Percentiles rank a stretch among this genome's conserved stretches.
Evolutionary conservation across 2,888 invertebrate species (phyloP).

Genomic region (Drosophila nigricruria): DNA sequence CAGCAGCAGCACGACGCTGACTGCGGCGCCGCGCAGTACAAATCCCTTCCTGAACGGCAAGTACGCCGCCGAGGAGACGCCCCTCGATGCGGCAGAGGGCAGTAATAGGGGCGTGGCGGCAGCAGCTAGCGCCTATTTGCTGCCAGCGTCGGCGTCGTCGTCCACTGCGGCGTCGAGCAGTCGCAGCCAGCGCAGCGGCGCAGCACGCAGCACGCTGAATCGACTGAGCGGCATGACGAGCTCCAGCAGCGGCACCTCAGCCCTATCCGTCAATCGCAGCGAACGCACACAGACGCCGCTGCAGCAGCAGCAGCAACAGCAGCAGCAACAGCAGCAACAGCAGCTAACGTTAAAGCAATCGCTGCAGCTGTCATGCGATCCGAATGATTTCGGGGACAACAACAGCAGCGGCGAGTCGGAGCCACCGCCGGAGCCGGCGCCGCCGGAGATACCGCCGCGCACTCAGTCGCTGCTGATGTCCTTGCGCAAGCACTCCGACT

Average conservation of each 20-base stretch:
- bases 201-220: conserved; percentile 66
- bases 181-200: conserved; percentile 85
- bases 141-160: conserved; percentile 75
- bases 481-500: conserved; percentile 85
- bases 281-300: conserved; percentile 34
- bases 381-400: conserved; percentile 63
- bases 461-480: conserved; percentile 91
- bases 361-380: conserved; percentile 63
- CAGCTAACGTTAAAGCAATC: conserved; percentile 26
- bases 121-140: conserved; percentile 63
- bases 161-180: conserved; percentile 79
- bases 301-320: conserved; percentile 30
- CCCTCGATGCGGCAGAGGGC: conserved; percentile 49
- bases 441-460: conserved; percentile 94
- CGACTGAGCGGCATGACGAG: conserved; percentile 87
- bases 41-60: conserved; percentile 84
- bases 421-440: conserved; percentile 94
- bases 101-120: conserved; percentile 15
- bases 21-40: conserved; percentile 75
- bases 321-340: conserved; percentile 32
- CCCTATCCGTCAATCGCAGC: conserved; percentile 69
- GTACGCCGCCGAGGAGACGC: conserved; percentile 74
- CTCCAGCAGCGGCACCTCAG: conserved; percentile 86
- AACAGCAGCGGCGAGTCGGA: conserved; percentile 85
- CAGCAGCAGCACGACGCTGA: conserved; percentile 40